These are phyloP conservation scores for Loris lydekkerianus DNA, from an alignment of 2,797 vertebrate species.

Conservation along the genomic window DNA sequence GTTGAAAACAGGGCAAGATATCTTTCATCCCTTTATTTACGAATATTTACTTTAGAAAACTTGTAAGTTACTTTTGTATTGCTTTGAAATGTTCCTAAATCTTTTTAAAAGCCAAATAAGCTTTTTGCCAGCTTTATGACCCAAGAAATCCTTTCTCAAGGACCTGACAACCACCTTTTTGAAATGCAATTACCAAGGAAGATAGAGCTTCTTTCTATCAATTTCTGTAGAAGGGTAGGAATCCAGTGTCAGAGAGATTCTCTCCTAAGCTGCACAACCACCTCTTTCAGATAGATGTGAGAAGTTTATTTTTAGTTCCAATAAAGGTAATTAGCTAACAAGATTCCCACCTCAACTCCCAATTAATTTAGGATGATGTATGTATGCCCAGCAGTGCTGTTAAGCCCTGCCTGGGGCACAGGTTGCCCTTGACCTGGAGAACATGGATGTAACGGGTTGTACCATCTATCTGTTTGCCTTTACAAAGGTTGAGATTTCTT, in stretches of 20 bases:
- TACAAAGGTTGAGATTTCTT: background rate
- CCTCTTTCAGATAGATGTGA: background rate
- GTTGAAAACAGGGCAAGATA: background rate
- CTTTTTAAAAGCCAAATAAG: constrained; percentile 3
- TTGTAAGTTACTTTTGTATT: background rate
- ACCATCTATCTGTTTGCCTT: background rate
- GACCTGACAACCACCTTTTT: background rate
- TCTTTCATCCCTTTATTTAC: background rate
- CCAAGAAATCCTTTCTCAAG: background rate
- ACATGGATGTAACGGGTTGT: background rate
- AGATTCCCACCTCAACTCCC: background rate
- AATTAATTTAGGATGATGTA: background rate
- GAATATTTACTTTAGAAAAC: background rate
- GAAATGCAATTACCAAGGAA: background rate
- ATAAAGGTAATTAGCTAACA: background rate
- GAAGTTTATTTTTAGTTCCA: background rate
- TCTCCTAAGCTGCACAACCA: background rate
- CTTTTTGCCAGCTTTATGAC: background rate
- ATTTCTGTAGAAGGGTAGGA: background rate
- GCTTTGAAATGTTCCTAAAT: background rate
- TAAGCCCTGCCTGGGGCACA: background rate
- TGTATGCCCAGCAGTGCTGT: background rate
- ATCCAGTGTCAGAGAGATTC: background rate
- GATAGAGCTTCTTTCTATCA: background rate
- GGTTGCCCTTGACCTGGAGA: background rate